Evolutionary conservation across 2,888 invertebrate species (phyloP), one percentile per base, ranked within the genome.

Genomic region (Lamproptera curius): DNA sequence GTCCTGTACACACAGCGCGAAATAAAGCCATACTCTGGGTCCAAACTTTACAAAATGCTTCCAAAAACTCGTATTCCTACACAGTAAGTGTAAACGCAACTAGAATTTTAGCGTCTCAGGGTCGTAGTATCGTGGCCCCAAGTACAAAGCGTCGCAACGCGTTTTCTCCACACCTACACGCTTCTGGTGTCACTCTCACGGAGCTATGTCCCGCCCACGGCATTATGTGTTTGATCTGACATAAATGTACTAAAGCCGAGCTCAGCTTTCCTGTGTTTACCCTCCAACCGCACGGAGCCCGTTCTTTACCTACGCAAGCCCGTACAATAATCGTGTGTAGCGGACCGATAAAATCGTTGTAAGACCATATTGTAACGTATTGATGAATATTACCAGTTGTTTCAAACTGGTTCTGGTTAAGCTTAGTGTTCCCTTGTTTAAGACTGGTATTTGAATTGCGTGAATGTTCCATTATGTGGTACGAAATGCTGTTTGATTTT

Each of bases 111-210:
- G 55, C 50, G 61, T 71, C 61, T 63, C 79, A 78, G 71, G 77
- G 81, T 81, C 79, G 79, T 61, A 63, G 65, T 67, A 67, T 66
- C 59, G 63, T 62, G 58, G 67, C 62, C n/a, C 60, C 65, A 67
- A 64, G 53, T 50, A 38, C 41, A 45, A 44, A 53, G 49, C 53
- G 54, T 58, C 57, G 55, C 57, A 64, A 61, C 57, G 63, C 61
- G 61, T 70, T 59, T 65, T 62, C 58, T 52, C 53, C 61, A 68
- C 78, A 70, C 82, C 81, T 68, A 82, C 84, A 73, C 80, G 67
- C 46, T 42, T 56, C 56, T 64, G 66, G 70, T 74, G 76, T 76
- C 73, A 73, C 83, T 80, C 82, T 83, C 82, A 67, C 76, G 49
- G 57, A 68, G 68, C 62, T 65, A 71, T 65, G 67, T 65, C 65